Conservation (phyloP, 2,113 vertebrate genomes). For the Oreocharis arfaki region DNA sequence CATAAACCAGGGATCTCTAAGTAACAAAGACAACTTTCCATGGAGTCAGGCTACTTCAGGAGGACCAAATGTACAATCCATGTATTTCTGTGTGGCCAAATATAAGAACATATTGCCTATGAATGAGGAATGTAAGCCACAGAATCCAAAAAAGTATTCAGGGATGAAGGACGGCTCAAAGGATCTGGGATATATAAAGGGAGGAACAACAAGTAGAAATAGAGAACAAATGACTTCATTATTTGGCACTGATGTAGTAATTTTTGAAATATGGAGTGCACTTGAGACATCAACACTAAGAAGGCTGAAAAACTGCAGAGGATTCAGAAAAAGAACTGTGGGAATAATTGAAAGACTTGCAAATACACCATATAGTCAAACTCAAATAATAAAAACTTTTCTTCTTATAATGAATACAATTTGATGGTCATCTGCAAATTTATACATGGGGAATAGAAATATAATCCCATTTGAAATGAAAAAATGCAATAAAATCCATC, state of each 20-base stretch:
- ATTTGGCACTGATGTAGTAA: constrained; percentile 28
- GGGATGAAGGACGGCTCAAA: neutral
- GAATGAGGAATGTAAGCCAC: neutral
- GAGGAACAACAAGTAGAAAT: constrained; percentile 41
- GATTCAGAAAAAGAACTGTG: neutral
- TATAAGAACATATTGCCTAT: neutral
- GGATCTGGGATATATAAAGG: constrained; percentile 21
- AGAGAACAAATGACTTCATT: constrained; percentile 56
- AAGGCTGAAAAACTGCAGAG: constrained; percentile 24
- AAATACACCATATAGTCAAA: neutral
- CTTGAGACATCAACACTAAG: constrained; percentile 21
- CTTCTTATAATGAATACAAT: neutral
- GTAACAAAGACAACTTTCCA: neutral
- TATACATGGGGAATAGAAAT: neutral
- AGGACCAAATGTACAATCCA: neutral
- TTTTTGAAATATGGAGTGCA: constrained; percentile 35
- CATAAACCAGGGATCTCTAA: neutral
- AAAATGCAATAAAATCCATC: neutral
- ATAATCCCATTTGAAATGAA: neutral
- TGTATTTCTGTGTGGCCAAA: neutral
- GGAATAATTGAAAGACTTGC: neutral
- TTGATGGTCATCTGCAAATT: neutral
- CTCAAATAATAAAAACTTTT: neutral
- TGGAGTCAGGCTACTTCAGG: neutral
- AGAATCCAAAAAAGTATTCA: neutral